Conservation (phyloP, 1,140 invertebrate genomes). For the Drosophila carrolli region DNA sequence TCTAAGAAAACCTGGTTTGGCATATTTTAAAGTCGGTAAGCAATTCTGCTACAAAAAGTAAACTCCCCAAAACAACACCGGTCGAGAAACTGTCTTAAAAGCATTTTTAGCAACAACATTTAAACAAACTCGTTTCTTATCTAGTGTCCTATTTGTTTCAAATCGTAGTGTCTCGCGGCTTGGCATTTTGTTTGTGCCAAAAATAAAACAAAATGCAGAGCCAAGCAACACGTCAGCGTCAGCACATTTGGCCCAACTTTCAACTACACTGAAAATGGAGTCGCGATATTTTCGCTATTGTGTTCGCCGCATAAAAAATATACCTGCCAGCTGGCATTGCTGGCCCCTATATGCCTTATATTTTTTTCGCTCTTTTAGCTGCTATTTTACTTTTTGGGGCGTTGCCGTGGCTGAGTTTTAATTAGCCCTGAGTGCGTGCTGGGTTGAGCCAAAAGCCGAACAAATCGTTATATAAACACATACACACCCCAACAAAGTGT, state of each 20-base stretch:
- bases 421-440: conserved; percentile 79
- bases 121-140: conserved; percentile 13
- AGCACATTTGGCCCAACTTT: conserved; percentile 59
- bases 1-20: too few relatives aligned
- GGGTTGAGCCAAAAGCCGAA: conserved; percentile 65
- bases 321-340: conserved; percentile 46
- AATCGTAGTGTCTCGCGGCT: conserved; percentile 23
- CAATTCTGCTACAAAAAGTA: background rate
- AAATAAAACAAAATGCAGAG: conserved; percentile 46
- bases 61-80: background rate
- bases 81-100: background rate
- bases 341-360: conserved; percentile 15
- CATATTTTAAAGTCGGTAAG: too few relatives aligned
- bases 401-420: conserved; percentile 73
- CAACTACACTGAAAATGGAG: conserved; percentile 31
- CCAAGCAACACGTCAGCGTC: conserved; percentile 65
- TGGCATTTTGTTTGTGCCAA: conserved; percentile 51
- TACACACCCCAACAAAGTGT: conserved; percentile 67
- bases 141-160: conserved; percentile 18
- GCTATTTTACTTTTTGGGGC: conserved; percentile 49
- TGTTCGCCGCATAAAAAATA: background rate
- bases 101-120: background rate
- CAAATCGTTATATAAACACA: conserved; percentile 79
- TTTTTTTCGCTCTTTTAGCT: conserved; percentile 16
- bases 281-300: background rate